A percentile compares a stretch with the other conserved stretches of the same genome.
These are phyloP conservation scores for Strigamia crassipes DNA, from an alignment of 2,888 invertebrate species.

Conservation along the genomic window DNA sequence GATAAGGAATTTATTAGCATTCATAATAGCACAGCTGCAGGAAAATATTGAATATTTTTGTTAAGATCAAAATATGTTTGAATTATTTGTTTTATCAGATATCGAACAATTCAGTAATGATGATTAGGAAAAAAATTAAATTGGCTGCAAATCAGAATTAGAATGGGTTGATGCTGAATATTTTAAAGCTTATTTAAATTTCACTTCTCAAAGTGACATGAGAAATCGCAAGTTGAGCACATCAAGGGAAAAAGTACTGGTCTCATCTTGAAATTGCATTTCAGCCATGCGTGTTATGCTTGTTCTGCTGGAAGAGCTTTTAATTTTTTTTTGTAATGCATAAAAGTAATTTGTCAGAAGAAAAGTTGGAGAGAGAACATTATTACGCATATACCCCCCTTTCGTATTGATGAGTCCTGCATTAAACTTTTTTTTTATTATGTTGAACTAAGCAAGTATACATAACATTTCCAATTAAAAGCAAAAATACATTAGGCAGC, in stretches of 20 bases:
- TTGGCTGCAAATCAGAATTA: not conserved
- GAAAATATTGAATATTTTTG: constrained; percentile 1
- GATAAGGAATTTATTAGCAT: too few relatives aligned
- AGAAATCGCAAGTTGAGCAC: constrained; percentile 40
- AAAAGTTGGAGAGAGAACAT: constrained; percentile 33
- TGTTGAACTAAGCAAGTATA: constrained; percentile 25
- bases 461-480: constrained; percentile 40
- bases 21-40: not conserved
- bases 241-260: constrained; percentile 32
- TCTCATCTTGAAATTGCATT: constrained; percentile 40
- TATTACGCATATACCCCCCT: constrained; percentile 14
- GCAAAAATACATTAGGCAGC: constrained; percentile 34
- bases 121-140: not conserved
- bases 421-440: constrained; percentile 32
- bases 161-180: constrained; percentile 9
- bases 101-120: not conserved
- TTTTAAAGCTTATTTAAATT: constrained; percentile 35
- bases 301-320: constrained; percentile 40
- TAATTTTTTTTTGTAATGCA: constrained; percentile 41
- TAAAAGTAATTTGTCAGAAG: constrained; percentile 42
- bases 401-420: constrained; percentile 27
- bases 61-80: not conserved
- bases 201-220: constrained; percentile 20
- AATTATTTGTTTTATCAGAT: not conserved
- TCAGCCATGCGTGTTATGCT: constrained; percentile 38